These are phyloP conservation scores for Campoplex capitator DNA, from an alignment of 2,888 invertebrate genomes.

Conservation along the genomic window DNA sequence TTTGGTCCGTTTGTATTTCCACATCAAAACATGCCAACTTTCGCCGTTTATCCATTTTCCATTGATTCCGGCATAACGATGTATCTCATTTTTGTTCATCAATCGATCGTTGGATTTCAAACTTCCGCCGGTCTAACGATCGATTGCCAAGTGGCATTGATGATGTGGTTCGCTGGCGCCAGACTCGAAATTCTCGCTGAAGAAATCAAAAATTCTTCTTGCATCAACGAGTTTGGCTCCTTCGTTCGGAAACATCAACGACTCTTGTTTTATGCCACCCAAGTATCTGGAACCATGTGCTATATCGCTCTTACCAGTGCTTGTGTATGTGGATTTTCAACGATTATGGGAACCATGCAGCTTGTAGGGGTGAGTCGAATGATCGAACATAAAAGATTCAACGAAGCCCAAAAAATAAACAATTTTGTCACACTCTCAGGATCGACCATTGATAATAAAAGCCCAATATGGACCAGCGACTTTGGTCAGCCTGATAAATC, in stretches of 20 bases:
- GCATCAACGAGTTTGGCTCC: background rate
- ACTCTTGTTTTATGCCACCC: constrained; percentile 55
- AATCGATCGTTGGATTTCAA: constrained; percentile 70
- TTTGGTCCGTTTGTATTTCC: constrained; percentile 63
- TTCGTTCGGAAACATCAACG: constrained; percentile 53
- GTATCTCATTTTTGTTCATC: constrained; percentile 70
- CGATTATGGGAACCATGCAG: constrained; percentile 68
- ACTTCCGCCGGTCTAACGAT: constrained; percentile 68
- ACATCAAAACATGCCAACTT: constrained; percentile 33
- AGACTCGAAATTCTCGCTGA: constrained; percentile 69
- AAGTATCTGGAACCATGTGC: constrained; percentile 60
- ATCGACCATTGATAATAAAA: constrained; percentile 54
- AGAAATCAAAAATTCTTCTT: constrained; percentile 20
- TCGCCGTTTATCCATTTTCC: constrained; percentile 66
- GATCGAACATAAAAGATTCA: too few relatives aligned
- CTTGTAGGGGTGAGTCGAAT: constrained; percentile 66
- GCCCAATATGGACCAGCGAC: constrained; percentile 50
- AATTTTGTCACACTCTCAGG: constrained; percentile 24
- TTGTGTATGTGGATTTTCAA: constrained; percentile 41
- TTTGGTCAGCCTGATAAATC: constrained; percentile 38
- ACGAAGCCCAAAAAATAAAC: too few relatives aligned
- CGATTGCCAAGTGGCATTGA: constrained; percentile 69
- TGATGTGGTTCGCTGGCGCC: constrained; percentile 72
- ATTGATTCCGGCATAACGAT: constrained; percentile 23
- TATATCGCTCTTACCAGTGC: constrained; percentile 57